Evolutionary conservation across 1,140 invertebrate species (phyloP), one percentile per base, ranked within the genome.

Genomic region (Ostrea denselamellosa): DNA sequence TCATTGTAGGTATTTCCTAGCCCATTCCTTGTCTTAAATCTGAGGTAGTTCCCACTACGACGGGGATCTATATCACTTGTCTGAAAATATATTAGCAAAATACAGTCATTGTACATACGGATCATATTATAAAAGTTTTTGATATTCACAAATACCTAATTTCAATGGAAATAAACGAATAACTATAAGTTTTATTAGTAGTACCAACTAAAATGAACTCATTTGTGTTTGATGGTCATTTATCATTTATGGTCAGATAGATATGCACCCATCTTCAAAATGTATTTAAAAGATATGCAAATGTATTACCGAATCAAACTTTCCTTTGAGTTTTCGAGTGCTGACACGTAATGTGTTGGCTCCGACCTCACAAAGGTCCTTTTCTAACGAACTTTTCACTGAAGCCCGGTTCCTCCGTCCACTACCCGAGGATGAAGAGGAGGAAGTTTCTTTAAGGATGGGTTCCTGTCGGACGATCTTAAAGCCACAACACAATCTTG

Each of bases 361-460:
- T 7, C 83, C 83, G 8, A 62, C 83, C 25, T 85, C 83, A 62
- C 53, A 85, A 22, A 85, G 83, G 58, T 85, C 83, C 25, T 62
- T 56, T 85, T 85, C 83, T 3, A 58, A 25, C 8, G 25, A 58
- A 25, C 53, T 85, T 12, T 54, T 19, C 1, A 85, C 28, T 8
- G 52, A 58, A 9, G 54, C 14, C 0, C 53, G 17, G 53, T 56
- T 58, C 53, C 56, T 56, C 19, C 83, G 52, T 9, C 53, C 28
- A 25, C 56, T n/a, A 0, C 53, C n/a, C 2, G 83, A 85, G 22
- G 56, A 58, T 0, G 83, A 85, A 1, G 83, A 85, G 28, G 83
- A 62, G 52, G 83, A 85, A 17, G 25, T 62, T 12, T 85, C 56
- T 58, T 62, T 56, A 7, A 85, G 28, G 5, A 62, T 62, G 12